These are phyloP conservation scores for Tinea trinotella DNA, from an alignment of 2,888 invertebrate genomes.

Conservation along the genomic window DNA sequence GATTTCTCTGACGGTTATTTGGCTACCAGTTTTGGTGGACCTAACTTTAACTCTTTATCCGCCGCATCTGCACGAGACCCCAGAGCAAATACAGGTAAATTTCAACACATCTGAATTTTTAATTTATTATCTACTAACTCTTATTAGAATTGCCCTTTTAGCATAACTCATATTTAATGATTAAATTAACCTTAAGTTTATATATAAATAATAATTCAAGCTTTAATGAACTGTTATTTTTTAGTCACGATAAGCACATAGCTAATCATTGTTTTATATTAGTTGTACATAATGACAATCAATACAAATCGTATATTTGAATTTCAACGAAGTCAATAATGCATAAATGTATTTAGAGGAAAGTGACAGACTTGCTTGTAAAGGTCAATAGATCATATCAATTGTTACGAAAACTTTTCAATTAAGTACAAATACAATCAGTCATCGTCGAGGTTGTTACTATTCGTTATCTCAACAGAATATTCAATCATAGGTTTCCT, in stretches of 20 bases:
- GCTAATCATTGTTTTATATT: not conserved
- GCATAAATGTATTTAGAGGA: not conserved
- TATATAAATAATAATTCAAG: not conserved
- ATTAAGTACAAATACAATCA: constrained; percentile 18
- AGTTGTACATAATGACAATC: not conserved
- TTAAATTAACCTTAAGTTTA: not conserved
- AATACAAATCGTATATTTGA: not conserved
- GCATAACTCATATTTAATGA: too few relatives aligned
- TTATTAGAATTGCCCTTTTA: too few relatives aligned
- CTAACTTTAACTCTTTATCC: constrained; percentile 51
- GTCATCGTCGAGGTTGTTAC: constrained; percentile 20
- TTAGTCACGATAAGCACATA: not conserved
- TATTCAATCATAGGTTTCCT: constrained; percentile 30
- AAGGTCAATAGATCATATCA: constrained; percentile 9
- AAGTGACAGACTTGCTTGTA: not conserved
- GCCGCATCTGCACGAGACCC: constrained; percentile 67
- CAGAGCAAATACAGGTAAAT: constrained; percentile 65
- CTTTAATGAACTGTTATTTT: not conserved
- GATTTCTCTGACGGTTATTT: constrained; percentile 50
- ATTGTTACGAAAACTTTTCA: constrained; percentile 12
- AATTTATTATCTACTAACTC: too few relatives aligned
- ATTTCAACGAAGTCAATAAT: not conserved
- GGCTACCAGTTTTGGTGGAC: constrained; percentile 54
- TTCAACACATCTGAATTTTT: too few relatives aligned
- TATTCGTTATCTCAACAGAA: constrained; percentile 23